These are phyloP conservation scores for Steinernema hermaphroditum DNA, from an alignment of 2,888 invertebrate species.

Conservation along the genomic window DNA sequence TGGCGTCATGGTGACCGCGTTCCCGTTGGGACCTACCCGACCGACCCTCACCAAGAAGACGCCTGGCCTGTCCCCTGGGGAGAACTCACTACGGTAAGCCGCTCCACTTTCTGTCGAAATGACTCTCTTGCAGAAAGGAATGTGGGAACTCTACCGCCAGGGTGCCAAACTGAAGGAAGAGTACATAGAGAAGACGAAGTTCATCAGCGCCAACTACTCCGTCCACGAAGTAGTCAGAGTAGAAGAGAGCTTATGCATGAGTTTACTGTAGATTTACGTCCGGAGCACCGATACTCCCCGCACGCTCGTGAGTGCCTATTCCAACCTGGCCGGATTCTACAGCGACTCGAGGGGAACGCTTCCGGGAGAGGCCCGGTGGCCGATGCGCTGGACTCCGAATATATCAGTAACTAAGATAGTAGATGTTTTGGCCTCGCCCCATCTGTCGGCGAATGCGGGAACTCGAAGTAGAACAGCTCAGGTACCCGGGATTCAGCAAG, in stretches of 20 bases:
- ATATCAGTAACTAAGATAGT: not conserved
- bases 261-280: not conserved
- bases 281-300: conserved; percentile 14
- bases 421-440: conserved; percentile 6
- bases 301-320: conserved; percentile 27
- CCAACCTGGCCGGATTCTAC: conserved; percentile 29
- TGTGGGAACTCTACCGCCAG: conserved; percentile 29
- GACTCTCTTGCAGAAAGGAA: conserved; percentile 18
- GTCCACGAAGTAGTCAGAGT: conserved; percentile 7
- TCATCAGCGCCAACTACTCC: conserved; percentile 5
- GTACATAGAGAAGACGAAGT: conserved; percentile 14
- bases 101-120: not conserved
- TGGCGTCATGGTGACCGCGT: conserved; percentile 28
- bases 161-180: conserved; percentile 7
- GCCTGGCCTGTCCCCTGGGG: conserved; percentile 32
- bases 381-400: conserved; percentile 18
- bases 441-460: conserved; percentile 6
- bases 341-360: not conserved
- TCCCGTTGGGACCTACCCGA: conserved; percentile 24
- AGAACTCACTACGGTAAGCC: conserved; percentile 29
- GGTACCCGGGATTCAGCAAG: not conserved
- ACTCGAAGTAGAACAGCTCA: not conserved
- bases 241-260: not conserved
- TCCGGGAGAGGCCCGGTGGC: conserved; percentile 9
- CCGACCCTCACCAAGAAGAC: conserved; percentile 28